Percentiles rank a stretch among this genome's conserved stretches.
phyloP scores from a whole-genome alignment of 2,888 invertebrate genomes.

The Cephonodes hylas region DNA sequence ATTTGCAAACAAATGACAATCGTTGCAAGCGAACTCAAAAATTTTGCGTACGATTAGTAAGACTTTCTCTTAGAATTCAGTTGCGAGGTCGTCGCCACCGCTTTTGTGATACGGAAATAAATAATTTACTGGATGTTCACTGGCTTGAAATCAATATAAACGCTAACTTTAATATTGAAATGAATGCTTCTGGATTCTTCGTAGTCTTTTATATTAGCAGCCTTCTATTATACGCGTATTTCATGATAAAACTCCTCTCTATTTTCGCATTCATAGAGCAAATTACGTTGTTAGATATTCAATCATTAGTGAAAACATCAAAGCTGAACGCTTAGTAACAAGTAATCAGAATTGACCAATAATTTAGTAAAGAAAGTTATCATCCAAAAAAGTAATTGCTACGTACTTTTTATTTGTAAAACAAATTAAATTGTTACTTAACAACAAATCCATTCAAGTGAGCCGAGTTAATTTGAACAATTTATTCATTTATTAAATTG shows the following conservation, averaged over 20 bases:
- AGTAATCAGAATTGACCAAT: neutral
- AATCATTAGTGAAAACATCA: slow-evolving; percentile 6
- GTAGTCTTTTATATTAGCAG: neutral
- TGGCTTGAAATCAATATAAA: neutral
- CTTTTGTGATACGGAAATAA: neutral
- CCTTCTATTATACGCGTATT: neutral
- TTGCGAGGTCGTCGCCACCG: neutral
- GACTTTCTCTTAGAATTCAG: neutral
- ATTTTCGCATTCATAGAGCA: neutral
- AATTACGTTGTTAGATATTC: neutral
- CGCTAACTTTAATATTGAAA: neutral
- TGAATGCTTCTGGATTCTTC: neutral
- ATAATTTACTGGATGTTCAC: neutral
- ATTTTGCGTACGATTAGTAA: neutral
- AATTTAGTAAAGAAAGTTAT: neutral
- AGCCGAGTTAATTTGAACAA: neutral
- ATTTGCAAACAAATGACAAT: slow-evolving; percentile 31
- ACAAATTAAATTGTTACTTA: slow-evolving; percentile 1
- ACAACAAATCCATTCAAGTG: neutral
- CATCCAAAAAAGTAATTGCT: slow-evolving; percentile 1
- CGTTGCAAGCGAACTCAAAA: slow-evolving; percentile 5
- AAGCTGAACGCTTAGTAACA: neutral
- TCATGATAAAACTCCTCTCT: neutral
- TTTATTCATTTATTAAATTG: slow-evolving; percentile 10
- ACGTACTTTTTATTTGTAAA: slow-evolving; percentile 1